A percentile compares a stretch with the other conserved stretches of the same genome.
phyloP scores from a whole-genome alignment of 2,797 vertebrate genomes.

The Lepilemur septentrionalis region DNA sequence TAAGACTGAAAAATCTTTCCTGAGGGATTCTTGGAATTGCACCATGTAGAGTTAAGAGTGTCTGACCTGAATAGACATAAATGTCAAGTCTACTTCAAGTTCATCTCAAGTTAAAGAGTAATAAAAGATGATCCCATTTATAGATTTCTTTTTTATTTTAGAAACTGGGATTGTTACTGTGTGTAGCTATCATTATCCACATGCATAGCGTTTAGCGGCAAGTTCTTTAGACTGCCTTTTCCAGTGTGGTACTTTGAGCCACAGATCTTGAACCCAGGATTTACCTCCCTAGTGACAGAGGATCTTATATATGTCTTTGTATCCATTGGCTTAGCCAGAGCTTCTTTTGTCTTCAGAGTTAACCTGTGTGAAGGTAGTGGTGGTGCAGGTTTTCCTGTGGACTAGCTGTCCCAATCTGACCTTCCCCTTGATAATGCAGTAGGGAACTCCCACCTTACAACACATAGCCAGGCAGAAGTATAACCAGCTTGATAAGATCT shows the following conservation, averaged over 20 bases:
- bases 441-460: slow-evolving; percentile 94
- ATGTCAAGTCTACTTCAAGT: slow-evolving; percentile 72
- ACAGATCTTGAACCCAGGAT: slow-evolving; percentile 93
- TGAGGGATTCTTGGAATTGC: slow-evolving; percentile 75
- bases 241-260: slow-evolving; percentile 92
- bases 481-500: slow-evolving; percentile 91
- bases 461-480: slow-evolving; percentile 92
- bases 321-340: slow-evolving; percentile 94
- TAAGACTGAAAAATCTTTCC: slow-evolving; percentile 78
- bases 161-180: slow-evolving; percentile 69
- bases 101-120: slow-evolving; percentile 76
- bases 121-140: slow-evolving; percentile 75
- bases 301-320: slow-evolving; percentile 95
- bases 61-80: slow-evolving; percentile 81
- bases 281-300: slow-evolving; percentile 95
- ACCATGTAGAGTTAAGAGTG: slow-evolving; percentile 62
- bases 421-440: slow-evolving; percentile 94
- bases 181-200: slow-evolving; percentile 53
- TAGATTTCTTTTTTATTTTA: slow-evolving; percentile 70
- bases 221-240: slow-evolving; percentile 94
- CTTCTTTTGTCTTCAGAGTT: slow-evolving; percentile 95
- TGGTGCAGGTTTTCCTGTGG: slow-evolving; percentile 94
- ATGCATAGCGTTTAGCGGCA: slow-evolving; percentile 87
- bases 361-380: slow-evolving; percentile 91
- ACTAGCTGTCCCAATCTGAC: slow-evolving; percentile 91